A percentile compares a stretch with the other conserved stretches of the same genome.
Evolutionary conservation across 2,113 vertebrate species (phyloP).

Genomic region (Muntiacus muntjak): DNA sequence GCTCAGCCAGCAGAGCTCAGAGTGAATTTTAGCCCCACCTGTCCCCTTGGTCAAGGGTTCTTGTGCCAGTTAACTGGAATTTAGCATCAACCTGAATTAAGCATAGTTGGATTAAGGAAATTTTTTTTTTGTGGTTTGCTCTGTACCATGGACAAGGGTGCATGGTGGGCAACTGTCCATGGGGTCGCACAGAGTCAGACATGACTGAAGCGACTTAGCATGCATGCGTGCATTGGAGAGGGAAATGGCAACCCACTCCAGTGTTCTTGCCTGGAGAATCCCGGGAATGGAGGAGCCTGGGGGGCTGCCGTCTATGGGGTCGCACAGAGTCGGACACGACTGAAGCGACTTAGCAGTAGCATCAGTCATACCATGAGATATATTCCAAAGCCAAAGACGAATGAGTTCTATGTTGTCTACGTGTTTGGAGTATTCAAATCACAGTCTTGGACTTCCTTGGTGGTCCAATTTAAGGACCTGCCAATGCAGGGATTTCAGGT

Average conservation of each 20-base stretch:
- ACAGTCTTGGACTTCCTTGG: background rate
- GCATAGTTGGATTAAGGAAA: background rate
- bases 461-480: background rate
- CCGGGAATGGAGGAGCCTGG: rapidly evolving
- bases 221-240: background rate
- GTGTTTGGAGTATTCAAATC: conserved; percentile 4
- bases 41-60: background rate
- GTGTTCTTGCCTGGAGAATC: background rate
- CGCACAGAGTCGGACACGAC: background rate
- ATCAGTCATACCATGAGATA: background rate
- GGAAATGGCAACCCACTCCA: background rate
- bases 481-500: background rate
- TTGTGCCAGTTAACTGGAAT: background rate
- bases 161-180: background rate
- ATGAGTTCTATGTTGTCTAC: background rate
- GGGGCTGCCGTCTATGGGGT: background rate
- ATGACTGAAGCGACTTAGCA: background rate
- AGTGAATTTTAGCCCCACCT: background rate
- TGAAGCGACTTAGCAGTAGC: background rate
- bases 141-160: background rate
- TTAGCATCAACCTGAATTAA: conserved; percentile 24
- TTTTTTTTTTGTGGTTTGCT: background rate
- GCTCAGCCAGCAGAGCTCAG: rapidly evolving
- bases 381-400: conserved; percentile 18
- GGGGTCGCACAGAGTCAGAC: background rate